Conservation (phyloP, 1,140 invertebrate species). For the Bombus ignitus region DNA sequence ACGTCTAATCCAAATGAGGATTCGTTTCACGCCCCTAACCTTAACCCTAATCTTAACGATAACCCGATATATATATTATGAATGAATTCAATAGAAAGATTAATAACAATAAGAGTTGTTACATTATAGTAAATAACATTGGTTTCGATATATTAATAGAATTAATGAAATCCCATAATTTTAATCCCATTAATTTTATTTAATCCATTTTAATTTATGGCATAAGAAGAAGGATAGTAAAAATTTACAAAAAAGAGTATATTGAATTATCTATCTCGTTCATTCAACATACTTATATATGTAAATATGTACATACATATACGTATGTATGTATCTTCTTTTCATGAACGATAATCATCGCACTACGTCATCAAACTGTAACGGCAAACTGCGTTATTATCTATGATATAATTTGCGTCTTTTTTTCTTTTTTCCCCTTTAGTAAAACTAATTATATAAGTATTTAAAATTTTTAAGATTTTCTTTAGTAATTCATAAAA, state of each 20-base stretch:
- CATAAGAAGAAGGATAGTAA: neutral
- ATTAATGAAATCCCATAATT: neutral
- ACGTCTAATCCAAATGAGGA: no score
- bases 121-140: neutral
- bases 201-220: neutral
- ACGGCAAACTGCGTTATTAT: neutral
- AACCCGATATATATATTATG: no score
- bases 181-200: neutral
- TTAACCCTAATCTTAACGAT: no score
- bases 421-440: neutral
- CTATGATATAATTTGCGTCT: neutral
- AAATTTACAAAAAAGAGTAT: neutral
- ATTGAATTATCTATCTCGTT: neutral
- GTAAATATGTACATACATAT: no score
- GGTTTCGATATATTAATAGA: neutral
- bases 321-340: no score
- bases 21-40: no score
- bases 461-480: neutral
- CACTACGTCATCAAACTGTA: neutral
- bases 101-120: neutral
- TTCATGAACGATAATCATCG: neutral
- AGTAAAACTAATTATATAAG: neutral
- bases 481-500: no score
- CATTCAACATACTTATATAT: no score
- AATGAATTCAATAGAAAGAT: no score